phyloP scores from a whole-genome alignment of 2,797 vertebrate genomes.

The Halcyon chelicuti region DNA sequence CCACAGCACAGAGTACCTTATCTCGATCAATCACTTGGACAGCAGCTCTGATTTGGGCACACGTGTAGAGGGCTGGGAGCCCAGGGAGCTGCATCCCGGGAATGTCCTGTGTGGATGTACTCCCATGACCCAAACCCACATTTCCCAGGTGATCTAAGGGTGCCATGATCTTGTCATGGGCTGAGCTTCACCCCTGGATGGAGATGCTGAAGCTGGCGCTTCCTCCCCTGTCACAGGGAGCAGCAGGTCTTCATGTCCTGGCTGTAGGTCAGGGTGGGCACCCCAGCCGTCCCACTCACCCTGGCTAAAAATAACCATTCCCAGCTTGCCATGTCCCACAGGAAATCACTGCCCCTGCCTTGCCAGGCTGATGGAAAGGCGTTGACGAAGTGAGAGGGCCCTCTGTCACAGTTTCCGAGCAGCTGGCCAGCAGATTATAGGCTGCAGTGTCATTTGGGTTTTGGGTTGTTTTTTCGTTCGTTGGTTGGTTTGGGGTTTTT shows the following conservation, averaged over 20 bases:
- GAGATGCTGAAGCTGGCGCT: background rate
- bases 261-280: fast-evolving
- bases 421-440: slow-evolving; percentile 66
- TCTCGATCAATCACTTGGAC: fast-evolving
- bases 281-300: background rate
- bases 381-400: background rate
- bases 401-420: slow-evolving; percentile 75
- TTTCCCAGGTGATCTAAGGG: background rate
- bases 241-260: background rate
- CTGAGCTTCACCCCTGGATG: background rate
- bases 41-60: background rate
- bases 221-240: background rate
- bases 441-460: slow-evolving; percentile 18
- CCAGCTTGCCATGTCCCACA: background rate
- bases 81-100: background rate
- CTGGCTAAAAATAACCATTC: background rate
- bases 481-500: background rate
- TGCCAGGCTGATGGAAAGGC: slow-evolving; percentile 35
- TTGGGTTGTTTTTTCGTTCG: background rate
- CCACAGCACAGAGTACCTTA: background rate
- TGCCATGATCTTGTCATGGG: fast-evolving
- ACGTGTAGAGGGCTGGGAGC: fast-evolving
- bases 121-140: background rate
- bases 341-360: background rate
- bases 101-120: fast-evolving